Base-by-base conservation (phyloP, 2,888 invertebrate species). In the Empis stercorea region DNA sequence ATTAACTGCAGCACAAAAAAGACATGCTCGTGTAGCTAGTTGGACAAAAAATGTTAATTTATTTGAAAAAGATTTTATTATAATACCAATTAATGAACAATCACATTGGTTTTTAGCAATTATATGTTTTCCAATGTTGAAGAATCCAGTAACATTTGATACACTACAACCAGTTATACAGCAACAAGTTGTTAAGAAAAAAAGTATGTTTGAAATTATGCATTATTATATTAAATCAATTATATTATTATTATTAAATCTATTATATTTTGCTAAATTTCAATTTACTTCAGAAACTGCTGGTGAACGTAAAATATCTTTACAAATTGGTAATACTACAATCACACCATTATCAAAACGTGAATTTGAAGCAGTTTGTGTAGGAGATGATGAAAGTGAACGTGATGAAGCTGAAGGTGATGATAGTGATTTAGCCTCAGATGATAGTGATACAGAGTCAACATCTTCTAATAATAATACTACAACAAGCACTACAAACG, bases 61-160 rank as follows among this genome's bases (percentile, higher is more conserved):
- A 45, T 99, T 99, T 70, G 82, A 87, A 43, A 97, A 96, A 74
- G 96, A 97, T 68, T 97, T 84, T 66, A 80, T 99, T 51, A 81
- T 99, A 54, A 85, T 99, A 65, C 99, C 99, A 54, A 94, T 99
- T 47, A 96, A 97, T 73, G 95, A 97, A 72, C 88, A 91, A 75
- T 92, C 87, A 41, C 97, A 97, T 73, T 97, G 97, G 97, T 96
- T 92, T 71, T 76, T 99, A 57, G 95, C 94, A 2, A 89, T 97
- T 43, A 87, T 99, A 47, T 97, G 96, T 66, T 96, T 84, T 66
- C 95, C 97, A 40, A 84, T 84, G 45, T 71, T 91, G 53, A 81
- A 81, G 44, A 84, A 82, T 1, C 78, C 80, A 45, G 73, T 79
- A 44, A 81, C 81, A 54, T 77, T 76, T 65, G 72, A 76, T 51